Conservation (phyloP, 1,140 invertebrate species). For the Augochlora pura region DNA sequence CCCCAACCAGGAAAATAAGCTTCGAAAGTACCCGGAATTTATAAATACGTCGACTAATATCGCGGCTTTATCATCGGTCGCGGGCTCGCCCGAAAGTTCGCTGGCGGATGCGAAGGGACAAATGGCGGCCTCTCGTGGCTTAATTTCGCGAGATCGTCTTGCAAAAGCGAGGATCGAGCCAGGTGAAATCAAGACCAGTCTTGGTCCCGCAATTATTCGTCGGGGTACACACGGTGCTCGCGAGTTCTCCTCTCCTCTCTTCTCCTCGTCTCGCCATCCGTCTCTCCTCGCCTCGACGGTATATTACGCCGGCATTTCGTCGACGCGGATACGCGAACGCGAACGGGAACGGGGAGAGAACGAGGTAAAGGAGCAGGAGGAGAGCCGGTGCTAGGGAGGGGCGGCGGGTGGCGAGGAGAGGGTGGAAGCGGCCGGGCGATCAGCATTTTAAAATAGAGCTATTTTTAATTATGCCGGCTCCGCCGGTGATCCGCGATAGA, state of each 20-base stretch:
- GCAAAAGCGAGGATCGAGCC: not conserved
- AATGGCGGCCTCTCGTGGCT: not conserved
- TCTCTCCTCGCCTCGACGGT: not conserved
- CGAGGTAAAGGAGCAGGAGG: not conserved
- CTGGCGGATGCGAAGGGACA: not conserved
- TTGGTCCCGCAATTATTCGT: slow-evolving; percentile 8
- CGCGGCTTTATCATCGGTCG: slow-evolving; percentile 50
- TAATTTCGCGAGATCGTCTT: slow-evolving; percentile 12
- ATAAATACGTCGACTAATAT: slow-evolving; percentile 77
- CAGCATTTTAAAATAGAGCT: slow-evolving; percentile 70
- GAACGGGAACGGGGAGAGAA: not conserved
- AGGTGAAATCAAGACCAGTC: slow-evolving; percentile 3
- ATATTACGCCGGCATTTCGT: slow-evolving; percentile 22
- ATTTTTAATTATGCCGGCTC: slow-evolving; percentile 70
- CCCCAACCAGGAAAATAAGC: slow-evolving; percentile 63
- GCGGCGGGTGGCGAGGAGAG: not conserved
- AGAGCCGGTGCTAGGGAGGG: too few species aligned
- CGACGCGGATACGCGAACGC: not conserved
- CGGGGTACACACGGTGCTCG: slow-evolving; percentile 7
- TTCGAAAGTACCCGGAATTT: slow-evolving; percentile 66
- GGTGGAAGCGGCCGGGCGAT: slow-evolving; percentile 35
- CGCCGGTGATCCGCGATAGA: slow-evolving; percentile 56
- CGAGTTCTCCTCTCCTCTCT: too few species aligned
- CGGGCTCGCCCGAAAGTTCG: not conserved
- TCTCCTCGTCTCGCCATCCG: too few species aligned